Evolutionary conservation across 2,797 vertebrate genomes (phyloP), one percentile per base, ranked within the genome.

Genomic region (Eulemur rubriventer): DNA sequence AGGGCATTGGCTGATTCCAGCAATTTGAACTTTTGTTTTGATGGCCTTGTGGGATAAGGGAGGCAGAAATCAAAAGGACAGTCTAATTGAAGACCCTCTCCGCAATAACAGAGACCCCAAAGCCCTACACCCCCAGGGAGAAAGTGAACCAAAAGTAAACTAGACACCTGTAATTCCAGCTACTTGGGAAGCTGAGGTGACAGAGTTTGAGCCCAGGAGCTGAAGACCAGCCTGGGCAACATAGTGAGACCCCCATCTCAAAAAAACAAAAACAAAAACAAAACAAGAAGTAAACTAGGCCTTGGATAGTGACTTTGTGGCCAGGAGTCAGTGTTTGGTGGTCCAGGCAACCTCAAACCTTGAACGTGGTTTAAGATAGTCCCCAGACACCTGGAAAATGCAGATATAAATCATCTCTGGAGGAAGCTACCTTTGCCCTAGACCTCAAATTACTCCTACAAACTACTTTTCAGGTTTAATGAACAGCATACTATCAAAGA

Each of bases 11-110:
- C 55, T 35, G 61, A 89, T 55, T 81, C n/a, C 8, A 81, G 75
- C 41, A 72, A 79, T 73, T 26, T 80, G 63, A 87, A 87, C 65
- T 86, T 96, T 33, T 43, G 50, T 76, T 93, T 92, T 50, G 30
- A 73, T 55, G 72, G 72, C 18, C 69, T 85, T 94, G n/a, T 67
- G 30, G 70, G 20, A 67, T 69, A 65, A 61, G 33, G 38, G 35
- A 52, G 65, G 46, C 18, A 57, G 70, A 75, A 78, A 85, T 75
- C 35, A 73, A 83, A 91, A 43, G 12, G 11, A 2, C 8, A 41
- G 50, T 48, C 63, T 83, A 67, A 50, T 1, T 86, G 24, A 72
- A 94, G 52, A 65, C 46, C 17, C 30, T 59, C 17, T 83, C 7
- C 14, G 1, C 59, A 70, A 30, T 17, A 78, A 87, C 5, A 70